Evolutionary conservation across 2,113 vertebrate species (phyloP), one percentile per base, ranked within the genome.

Genomic region (Neogobius melanostomus): DNA sequence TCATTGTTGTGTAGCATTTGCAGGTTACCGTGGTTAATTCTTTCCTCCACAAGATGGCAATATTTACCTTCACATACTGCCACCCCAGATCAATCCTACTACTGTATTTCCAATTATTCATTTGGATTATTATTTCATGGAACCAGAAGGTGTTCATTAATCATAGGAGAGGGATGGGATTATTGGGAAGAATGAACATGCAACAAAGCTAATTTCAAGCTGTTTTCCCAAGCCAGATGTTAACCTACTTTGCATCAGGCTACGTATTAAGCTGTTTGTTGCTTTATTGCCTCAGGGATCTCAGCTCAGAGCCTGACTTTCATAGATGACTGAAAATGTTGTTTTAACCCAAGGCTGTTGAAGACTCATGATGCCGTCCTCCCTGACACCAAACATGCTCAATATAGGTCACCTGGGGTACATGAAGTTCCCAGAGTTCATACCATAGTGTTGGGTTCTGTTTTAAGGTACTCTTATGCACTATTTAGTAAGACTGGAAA

Each of bases 1-100:
- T 12, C 7, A 7, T 36, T 4, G 4, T 5, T 43, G 6, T 17
- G 17, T 28, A 64, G n/a, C 10, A 7, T 45, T 1, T 10, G 14
- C 57, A 17, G 21, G 15, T n/a, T 15, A 4, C 12, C 12, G 15
- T 44, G 1, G 5, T 72, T 64, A n/a, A 8, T 43, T 53, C 0
- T 50, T 44, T 12, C 14, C 8, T 17, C 85, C 89, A 75, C 65
- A 6, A 82, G 86, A 72, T 86, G 89, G 72, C 83, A 85, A 69
- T 74, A 56, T 82, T 56, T 7, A 43, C 47, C 77, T 70, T 59
- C 28, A 79, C 54, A 21, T 7, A 17, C 10, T 45, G 1, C 5
- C 6, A 10, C 17, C 62, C 9, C 21, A 45, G 44, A 6, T 6
- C 16, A 5, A 7, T 15, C 2, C 36, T 48, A 36, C 28, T 36